Evolutionary conservation across 2,888 invertebrate species (phyloP).

Genomic region (Agonopterix arenella): DNA sequence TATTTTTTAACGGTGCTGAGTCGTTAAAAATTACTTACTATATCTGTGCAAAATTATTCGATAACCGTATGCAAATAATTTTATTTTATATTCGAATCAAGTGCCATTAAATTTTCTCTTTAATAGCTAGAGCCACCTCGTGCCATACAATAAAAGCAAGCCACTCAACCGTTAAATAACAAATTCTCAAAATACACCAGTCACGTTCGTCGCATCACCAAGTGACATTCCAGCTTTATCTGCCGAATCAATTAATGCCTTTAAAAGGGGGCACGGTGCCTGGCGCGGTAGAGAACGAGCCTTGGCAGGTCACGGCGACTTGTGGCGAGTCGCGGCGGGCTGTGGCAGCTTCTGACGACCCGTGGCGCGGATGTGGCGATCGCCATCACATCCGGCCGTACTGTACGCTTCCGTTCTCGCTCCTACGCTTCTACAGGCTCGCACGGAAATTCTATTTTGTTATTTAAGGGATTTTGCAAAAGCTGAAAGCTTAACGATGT

Average conservation of each 20-base stretch:
- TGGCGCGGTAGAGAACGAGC: constrained; percentile 20
- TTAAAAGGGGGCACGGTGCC: constrained; percentile 34
- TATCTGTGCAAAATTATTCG: neutral
- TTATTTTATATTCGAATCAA: neutral
- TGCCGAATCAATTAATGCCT: constrained; percentile 56
- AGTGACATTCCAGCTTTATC: constrained; percentile 55
- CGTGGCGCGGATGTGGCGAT: constrained; percentile 54
- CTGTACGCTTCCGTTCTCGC: constrained; percentile 50
- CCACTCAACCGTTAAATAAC: constrained; percentile 23
- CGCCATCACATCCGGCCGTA: constrained; percentile 47
- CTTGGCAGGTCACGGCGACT: neutral
- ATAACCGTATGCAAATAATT: neutral
- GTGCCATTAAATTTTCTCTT: neutral
- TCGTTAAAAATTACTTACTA: neutral
- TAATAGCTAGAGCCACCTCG: constrained; percentile 5
- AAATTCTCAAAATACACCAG: constrained; percentile 29
- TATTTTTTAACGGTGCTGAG: too few relatives aligned
- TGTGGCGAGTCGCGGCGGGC: neutral
- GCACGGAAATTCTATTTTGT: constrained; percentile 42
- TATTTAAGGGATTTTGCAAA: constrained; percentile 33
- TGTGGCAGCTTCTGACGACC: neutral
- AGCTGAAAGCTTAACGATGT: constrained; percentile 50
- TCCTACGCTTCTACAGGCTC: constrained; percentile 25
- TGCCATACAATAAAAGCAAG: constrained; percentile 20
- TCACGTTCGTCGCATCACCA: constrained; percentile 23